Evolutionary conservation across 2,888 invertebrate species (phyloP).

Genomic region (Macrophya annulata): DNA sequence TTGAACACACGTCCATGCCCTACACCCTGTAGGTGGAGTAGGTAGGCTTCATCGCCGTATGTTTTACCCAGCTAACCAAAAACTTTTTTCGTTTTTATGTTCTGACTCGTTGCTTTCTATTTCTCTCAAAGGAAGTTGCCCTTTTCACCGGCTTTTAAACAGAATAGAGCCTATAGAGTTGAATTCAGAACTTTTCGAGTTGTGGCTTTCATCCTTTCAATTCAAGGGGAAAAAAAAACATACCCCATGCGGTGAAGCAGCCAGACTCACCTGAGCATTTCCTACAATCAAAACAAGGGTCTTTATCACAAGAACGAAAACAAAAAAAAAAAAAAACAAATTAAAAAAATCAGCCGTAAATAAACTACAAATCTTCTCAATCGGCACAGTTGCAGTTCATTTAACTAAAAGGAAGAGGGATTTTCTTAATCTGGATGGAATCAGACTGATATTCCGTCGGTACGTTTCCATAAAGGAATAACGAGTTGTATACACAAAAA

Average conservation of each 20-base stretch:
- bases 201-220: constrained; percentile 53
- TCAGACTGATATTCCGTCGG: neutral
- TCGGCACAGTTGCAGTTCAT: neutral
- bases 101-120: constrained; percentile 15
- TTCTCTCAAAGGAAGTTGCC: constrained; percentile 30
- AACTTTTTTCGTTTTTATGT: constrained; percentile 12
- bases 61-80: neutral
- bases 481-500: neutral
- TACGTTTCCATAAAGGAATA: neutral
- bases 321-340: too few species aligned
- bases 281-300: neutral
- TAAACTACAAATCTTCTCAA: neutral
- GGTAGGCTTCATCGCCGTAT: neutral
- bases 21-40: neutral
- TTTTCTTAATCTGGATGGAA: neutral
- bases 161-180: constrained; percentile 21
- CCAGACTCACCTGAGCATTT: constrained; percentile 16
- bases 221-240: constrained; percentile 5
- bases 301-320: neutral
- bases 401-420: neutral
- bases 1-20: neutral
- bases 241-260: neutral
- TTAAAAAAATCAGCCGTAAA: neutral
- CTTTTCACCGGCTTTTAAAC: constrained; percentile 33
- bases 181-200: constrained; percentile 45